Conservation (phyloP, 1,140 invertebrate genomes). For the Eumaeus atala region DNA sequence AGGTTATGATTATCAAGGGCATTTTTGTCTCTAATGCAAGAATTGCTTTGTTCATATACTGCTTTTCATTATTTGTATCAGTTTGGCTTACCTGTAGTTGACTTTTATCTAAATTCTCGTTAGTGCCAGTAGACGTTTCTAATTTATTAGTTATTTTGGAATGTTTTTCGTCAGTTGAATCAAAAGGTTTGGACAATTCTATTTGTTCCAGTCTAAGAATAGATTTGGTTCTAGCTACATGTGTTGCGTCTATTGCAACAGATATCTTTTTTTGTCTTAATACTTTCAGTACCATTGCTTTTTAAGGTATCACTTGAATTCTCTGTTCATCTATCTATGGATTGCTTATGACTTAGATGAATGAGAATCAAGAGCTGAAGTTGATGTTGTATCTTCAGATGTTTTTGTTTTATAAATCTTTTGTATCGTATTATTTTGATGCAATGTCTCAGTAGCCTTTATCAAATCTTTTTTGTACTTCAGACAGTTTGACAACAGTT, state of each 20-base stretch:
- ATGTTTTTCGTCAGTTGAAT: slow-evolving; percentile 49
- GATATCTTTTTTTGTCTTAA: slow-evolving; percentile 80
- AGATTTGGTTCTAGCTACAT: slow-evolving; percentile 80
- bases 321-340: slow-evolving; percentile 37
- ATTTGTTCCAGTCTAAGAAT: slow-evolving; percentile 84
- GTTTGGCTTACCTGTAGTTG: slow-evolving; percentile 23
- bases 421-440: slow-evolving; percentile 34
- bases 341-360: slow-evolving; percentile 57
- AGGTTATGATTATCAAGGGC: slow-evolving; percentile 74
- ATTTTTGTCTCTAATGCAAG: slow-evolving; percentile 50
- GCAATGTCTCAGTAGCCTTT: slow-evolving; percentile 31
- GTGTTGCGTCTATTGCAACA: slow-evolving; percentile 84
- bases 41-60: slow-evolving; percentile 71
- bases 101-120: slow-evolving; percentile 27
- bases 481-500: slow-evolving; percentile 54
- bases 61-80: slow-evolving; percentile 29
- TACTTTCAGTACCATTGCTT: slow-evolving; percentile 62
- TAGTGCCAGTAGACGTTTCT: slow-evolving; percentile 62
- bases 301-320: slow-evolving; percentile 65
- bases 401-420: slow-evolving; percentile 42
- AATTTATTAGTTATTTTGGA: slow-evolving; percentile 46
- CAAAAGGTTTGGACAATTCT: slow-evolving; percentile 79
- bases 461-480: slow-evolving; percentile 35
- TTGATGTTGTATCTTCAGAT: slow-evolving; percentile 66
- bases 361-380: slow-evolving; percentile 57